These are phyloP conservation scores for Clarias batrachus DNA, from an alignment of 2,113 vertebrate species.

Conservation along the genomic window DNA sequence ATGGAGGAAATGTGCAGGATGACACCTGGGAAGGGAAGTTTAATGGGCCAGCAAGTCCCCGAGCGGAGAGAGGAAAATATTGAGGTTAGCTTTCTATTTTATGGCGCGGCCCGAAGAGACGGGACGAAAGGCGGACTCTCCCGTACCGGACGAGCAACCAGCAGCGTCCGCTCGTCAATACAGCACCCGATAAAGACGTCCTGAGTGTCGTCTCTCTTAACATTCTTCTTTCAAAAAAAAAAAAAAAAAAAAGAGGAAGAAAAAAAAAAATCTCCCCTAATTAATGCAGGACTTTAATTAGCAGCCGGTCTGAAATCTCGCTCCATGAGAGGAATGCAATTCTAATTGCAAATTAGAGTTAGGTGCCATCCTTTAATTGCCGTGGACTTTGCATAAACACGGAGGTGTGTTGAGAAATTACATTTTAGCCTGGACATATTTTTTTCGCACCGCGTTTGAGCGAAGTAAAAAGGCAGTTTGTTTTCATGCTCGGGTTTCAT, in stretches of 20 bases:
- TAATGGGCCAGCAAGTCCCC: conserved; percentile 83
- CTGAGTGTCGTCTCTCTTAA: conserved; percentile 49
- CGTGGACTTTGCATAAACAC: conserved; percentile 34
- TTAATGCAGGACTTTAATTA: conserved; percentile 70
- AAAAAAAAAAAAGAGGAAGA: conserved; percentile 50
- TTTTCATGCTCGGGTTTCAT: background rate
- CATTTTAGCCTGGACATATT: conserved; percentile 1
- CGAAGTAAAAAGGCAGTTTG: background rate
- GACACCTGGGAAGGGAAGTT: conserved; percentile 80
- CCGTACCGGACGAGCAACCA: background rate
- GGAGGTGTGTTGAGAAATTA: conserved; percentile 30
- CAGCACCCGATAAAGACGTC: conserved; percentile 54
- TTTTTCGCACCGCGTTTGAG: background rate
- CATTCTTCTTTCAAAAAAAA: conserved; percentile 61
- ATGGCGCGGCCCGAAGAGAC: conserved; percentile 62
- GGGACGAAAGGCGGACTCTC: conserved; percentile 6
- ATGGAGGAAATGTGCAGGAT: conserved; percentile 77
- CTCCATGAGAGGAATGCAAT: conserved; percentile 53
- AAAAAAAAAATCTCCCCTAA: conserved; percentile 57
- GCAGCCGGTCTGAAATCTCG: conserved; percentile 56
- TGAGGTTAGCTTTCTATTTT: conserved; percentile 81
- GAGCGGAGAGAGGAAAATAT: conserved; percentile 74
- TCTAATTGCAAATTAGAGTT: conserved; percentile 65
- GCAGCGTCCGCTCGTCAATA: background rate
- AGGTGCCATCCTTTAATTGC: conserved; percentile 61